A percentile compares a stretch with the other conserved stretches of the same genome.
Conservation (phyloP, 2,888 invertebrate genomes). For the Morinoia aosen region DNA sequence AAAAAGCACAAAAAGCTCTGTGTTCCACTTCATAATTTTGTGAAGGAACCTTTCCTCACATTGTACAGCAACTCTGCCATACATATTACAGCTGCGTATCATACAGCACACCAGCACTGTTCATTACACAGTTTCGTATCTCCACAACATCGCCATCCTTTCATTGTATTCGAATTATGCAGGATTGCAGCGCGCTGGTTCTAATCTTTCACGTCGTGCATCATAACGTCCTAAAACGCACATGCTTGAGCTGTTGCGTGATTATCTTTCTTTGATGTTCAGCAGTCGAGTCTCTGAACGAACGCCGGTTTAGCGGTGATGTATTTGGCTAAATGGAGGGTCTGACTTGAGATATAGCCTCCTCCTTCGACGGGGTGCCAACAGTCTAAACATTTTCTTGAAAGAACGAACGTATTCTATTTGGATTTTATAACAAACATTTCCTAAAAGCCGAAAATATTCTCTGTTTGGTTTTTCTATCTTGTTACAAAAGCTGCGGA, state of each 20-base stretch:
- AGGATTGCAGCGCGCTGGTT: neutral
- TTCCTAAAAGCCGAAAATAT: too few species aligned
- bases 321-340: neutral
- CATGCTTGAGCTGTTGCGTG: neutral
- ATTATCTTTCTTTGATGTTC: slow-evolving; percentile 5
- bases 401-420: neutral
- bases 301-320: neutral
- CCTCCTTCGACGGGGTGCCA: neutral
- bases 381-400: neutral
- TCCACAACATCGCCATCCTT: neutral
- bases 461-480: too few species aligned
- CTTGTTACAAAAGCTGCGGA: too few species aligned
- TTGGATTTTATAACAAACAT: too few species aligned
- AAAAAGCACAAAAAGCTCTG: too few species aligned
- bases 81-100: too few species aligned
- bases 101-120: neutral
- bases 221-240: neutral
- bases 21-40: neutral
- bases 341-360: neutral
- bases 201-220: neutral
- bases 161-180: neutral
- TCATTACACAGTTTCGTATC: neutral
- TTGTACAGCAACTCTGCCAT: neutral
- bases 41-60: neutral
- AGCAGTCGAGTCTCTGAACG: neutral